Percentiles rank a stretch among this genome's conserved stretches.
Conservation (phyloP, 2,797 vertebrate species). For the Lycodopsis pacificus region DNA sequence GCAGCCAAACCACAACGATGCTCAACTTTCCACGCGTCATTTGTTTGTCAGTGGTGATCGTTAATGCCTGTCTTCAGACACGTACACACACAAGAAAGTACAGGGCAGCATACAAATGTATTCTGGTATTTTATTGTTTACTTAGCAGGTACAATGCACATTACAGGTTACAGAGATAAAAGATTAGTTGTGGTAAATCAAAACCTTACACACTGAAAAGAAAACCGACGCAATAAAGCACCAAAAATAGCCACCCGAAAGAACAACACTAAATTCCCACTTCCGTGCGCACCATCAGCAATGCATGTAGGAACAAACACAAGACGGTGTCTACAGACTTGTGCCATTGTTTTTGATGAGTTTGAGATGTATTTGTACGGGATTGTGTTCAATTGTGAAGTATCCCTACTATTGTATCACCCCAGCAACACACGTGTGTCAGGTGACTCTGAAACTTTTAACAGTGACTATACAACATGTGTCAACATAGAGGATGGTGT, state of each 20-base stretch:
- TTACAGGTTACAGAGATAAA: no score
- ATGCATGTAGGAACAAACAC: neutral
- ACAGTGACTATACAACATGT: neutral
- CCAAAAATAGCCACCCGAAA: no score
- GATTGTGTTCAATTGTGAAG: neutral
- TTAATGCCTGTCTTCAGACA: neutral
- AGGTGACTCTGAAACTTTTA: neutral
- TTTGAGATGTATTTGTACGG: no score
- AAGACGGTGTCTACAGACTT: neutral
- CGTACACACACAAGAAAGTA: no score
- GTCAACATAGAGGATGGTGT: neutral
- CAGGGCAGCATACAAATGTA: no score
- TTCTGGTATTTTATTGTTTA: no score
- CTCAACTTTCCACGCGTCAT: slow-evolving; percentile 18
- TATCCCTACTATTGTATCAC: neutral
- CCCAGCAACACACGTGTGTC: neutral
- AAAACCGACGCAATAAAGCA: no score
- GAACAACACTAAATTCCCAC: no score
- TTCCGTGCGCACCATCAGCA: no score
- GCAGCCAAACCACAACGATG: slow-evolving; percentile 9
- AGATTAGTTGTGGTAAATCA: no score
- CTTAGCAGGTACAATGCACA: no score
- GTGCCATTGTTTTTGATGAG: neutral
- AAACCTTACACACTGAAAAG: no score
- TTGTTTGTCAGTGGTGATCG: slow-evolving; percentile 1